Base-by-base conservation (phyloP, 1,140 invertebrate genomes). In the Laupala kohalensis region DNA sequence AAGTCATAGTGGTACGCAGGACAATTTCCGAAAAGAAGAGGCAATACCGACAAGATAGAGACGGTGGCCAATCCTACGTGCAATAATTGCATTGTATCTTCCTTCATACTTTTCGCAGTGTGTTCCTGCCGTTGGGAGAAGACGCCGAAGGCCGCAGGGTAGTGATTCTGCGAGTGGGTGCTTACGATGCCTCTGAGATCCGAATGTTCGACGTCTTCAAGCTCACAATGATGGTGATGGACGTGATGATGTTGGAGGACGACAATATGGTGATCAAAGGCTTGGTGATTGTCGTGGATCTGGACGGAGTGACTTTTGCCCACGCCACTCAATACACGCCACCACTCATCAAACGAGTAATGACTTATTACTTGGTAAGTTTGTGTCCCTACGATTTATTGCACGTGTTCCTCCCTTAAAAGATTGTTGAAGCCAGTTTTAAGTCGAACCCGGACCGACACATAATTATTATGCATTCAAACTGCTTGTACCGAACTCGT, bases 291-390 rank as follows among this genome's bases (percentile, higher is more conserved):
- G 85, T 93, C 26, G 77, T 93, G 28, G 91, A 93, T 77, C 90
- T 90, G 0, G 82, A 84, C 13, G 85, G 91, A 5, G 88, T 89
- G 0, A 90, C 89, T 1, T 85, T 90, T 0, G 81, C 85, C 2
- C 86, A 92, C 76, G 90, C 92, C 75, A 85, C 89, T 19, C 91
- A 90, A 79, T 86, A 92, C 72, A 90, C 90, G 0, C 90, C 91
- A 4, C 79, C 86, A 0, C 77, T 90, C 27, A 84, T 92, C 9
- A 92, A 92, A 80, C 92, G 92, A 77, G 92, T 92, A 78, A 83
- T 92, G 75, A 87, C 92, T 37, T 90, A 89, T 77, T 88, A 92
- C 0, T 91, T 92, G 80, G 87, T 86, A 78, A 72, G 74, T 76
- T n/a, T n/a, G n/a, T n/a, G n/a, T n/a, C n/a, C n/a, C n/a, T n/a